Evolutionary conservation across 2,797 vertebrate genomes (phyloP), one percentile per base, ranked within the genome.

Genomic region (Dallia pectoralis): DNA sequence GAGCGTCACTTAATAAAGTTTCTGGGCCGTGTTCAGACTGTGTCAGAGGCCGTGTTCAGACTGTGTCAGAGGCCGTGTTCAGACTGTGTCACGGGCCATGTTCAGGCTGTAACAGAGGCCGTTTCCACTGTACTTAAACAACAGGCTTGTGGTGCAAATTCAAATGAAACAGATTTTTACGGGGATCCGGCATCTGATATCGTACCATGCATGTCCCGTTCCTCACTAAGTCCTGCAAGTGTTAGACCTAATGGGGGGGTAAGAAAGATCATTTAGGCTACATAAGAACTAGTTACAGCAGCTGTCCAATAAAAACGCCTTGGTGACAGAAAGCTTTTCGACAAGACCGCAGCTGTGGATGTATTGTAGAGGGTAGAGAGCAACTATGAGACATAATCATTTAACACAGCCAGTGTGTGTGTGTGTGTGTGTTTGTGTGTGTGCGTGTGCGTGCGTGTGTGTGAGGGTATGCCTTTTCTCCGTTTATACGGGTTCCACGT

Each of bases 241-340:
- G 88, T 90, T 67, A 30, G 74, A 84, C 83, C 81, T 70, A 65
- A 83, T 3, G 7, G 40, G 40, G 12, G 1, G 40, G 40, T 85
- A 87, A 87, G 87, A 85, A 79, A 75, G 81, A 74, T 80, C 72
- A 78, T 82, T 85, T 76, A 81, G 83, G 78, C 77, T 71, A 74
- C 70, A 74, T 27, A 59, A 25, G 47, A 79, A 70, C 77, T 83
- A 82, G 80, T 80, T 69, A 81, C 79, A 86, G 75, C 90, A 91
- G 90, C 90, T 92, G 91, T 88, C 84, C 85, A 84, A 88, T 86
- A 84, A 86, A 92, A 85, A 30, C 78, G 79, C 44, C 79, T 75
- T 18, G 86, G 86, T 66, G 87, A 90, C 89, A 87, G 87, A 87
- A 77, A 71, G 76, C 81, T 85, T 87, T 85, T 89, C 87, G 87